Base-by-base conservation (phyloP, 2,797 vertebrate genomes). In the Acanthurus lineatus region DNA sequence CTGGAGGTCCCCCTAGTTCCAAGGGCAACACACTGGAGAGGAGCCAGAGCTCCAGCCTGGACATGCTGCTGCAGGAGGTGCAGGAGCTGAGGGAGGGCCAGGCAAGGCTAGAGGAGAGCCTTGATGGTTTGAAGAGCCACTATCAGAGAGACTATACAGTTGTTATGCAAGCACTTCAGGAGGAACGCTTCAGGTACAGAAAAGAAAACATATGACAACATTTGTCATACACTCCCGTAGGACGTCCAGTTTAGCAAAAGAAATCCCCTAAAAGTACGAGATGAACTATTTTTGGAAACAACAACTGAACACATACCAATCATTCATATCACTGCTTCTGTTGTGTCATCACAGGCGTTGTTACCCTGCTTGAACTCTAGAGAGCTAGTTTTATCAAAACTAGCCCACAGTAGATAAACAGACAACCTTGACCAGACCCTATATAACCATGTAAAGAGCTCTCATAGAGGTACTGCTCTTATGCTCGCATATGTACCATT, bases 51-150 rank as follows among this genome's bases (percentile, higher is more conserved):
- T 96, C 96, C 83, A 95, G 97, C 79, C 92, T 98, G 81, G 97
- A 99, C 89, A 94, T 96, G 93, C 92, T 99, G 84, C 83, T 98
- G 49, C 98, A 99, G 77, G 97, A 99, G 91, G 91, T 99, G 91
- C 97, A 98, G 90, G 98, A 99, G 76, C 95, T 99, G 83, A 96
- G 97, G 88, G 97, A 98, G 62, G 94, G 95, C 35, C 98, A 99
- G 88, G 88, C 93, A 4, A 93, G 95, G 70, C 93, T 99, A 38
- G 97, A 99, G 84, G 97, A 99, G 83, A 96, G 94, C 2, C 95
- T 99, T 76, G 96, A 98, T 48, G 93, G 94, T 49, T 91, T 99
- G 84, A 99, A 97, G 92, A 95, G 91, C 81, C 96, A 96, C 86
- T 98, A 97, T 88, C 96, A 98, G 94, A 96, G 96, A 82, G 98